These are phyloP conservation scores for Perca fluviatilis DNA, from an alignment of 2,113 vertebrate genomes.

Conservation along the genomic window DNA sequence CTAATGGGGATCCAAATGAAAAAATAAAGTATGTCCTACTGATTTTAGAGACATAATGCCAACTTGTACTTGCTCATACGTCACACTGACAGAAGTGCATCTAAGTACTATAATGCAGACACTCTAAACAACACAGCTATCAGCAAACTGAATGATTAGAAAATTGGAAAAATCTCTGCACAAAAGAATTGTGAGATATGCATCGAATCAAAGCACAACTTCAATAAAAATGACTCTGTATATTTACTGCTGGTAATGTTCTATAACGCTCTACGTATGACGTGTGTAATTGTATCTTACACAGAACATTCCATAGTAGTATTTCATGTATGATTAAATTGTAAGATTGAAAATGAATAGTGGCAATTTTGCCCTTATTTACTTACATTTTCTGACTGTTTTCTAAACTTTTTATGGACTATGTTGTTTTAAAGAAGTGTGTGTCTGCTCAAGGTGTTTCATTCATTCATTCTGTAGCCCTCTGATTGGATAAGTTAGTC, in stretches of 20 bases:
- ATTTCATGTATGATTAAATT: neutral
- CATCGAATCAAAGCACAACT: neutral
- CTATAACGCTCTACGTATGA: neutral
- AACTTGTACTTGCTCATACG: neutral
- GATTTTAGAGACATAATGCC: neutral
- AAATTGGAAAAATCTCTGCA: neutral
- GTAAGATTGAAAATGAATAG: neutral
- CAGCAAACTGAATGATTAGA: neutral
- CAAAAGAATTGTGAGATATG: neutral
- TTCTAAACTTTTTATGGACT: no score
- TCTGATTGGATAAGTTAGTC: neutral
- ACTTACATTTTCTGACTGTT: neutral
- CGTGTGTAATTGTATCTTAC: neutral
- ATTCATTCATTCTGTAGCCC: neutral
- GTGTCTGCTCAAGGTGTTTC: conserved; percentile 3
- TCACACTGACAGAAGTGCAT: conserved; percentile 6
- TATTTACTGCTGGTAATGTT: neutral
- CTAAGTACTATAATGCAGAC: neutral
- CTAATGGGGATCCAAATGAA: no score
- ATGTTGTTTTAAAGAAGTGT: neutral
- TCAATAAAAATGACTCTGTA: neutral
- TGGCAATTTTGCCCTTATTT: neutral
- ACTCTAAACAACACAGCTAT: neutral
- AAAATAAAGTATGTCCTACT: neutral
- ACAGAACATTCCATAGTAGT: neutral